phyloP scores from a whole-genome alignment of 2,888 invertebrate genomes.

The Spisula subtruncata region DNA sequence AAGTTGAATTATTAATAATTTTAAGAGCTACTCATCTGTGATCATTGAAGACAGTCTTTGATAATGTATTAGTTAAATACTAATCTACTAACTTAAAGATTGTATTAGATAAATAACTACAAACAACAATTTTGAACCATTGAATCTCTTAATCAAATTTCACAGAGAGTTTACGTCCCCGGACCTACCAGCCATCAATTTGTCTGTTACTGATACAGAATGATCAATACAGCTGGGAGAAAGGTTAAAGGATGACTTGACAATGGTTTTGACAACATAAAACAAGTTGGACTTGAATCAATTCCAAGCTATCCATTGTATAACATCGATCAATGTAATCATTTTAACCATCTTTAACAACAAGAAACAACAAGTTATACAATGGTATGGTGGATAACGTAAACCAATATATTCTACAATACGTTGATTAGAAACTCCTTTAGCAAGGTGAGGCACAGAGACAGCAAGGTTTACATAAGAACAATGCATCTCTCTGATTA shows the following conservation, averaged over 20 bases:
- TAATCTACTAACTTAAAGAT: not conserved
- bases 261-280: slow-evolving; percentile 18
- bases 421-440: not conserved
- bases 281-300: slow-evolving; percentile 26
- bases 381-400: not conserved
- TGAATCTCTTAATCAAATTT: slow-evolving; percentile 21
- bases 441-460: slow-evolving; percentile 9
- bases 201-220: not conserved
- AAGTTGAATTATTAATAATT: too few relatives aligned
- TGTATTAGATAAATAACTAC: not conserved
- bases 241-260: slow-evolving; percentile 17
- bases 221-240: not conserved
- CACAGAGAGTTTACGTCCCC: not conserved
- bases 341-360: not conserved
- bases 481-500: slow-evolving; percentile 46
- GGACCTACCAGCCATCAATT: not conserved
- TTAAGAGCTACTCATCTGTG: too few relatives aligned
- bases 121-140: not conserved
- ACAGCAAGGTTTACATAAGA: slow-evolving; percentile 21
- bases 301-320: not conserved
- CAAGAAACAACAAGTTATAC: not conserved
- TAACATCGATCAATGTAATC: slow-evolving; percentile 9
- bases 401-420: too few relatives aligned
- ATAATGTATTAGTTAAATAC: too few relatives aligned
- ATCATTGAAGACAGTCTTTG: not conserved